Base-by-base conservation (phyloP, 2,113 vertebrate genomes). In the Eretmochelys imbricata region DNA sequence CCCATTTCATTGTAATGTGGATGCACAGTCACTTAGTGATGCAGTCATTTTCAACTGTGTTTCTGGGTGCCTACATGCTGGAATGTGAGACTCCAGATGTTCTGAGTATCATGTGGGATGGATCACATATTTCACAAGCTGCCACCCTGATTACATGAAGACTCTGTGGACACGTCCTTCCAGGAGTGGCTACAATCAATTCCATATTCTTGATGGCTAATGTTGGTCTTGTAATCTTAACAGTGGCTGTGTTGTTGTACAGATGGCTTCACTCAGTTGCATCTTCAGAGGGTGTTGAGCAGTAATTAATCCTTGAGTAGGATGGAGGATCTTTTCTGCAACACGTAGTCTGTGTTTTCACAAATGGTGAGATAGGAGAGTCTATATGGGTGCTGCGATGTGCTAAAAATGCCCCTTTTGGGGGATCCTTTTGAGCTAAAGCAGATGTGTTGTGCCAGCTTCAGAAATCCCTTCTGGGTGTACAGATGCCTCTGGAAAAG, bases 151-250 rank as follows among this genome's bases (percentile, higher is more conserved):
- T 91, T 85, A 91, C 94, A 65, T 75, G 50, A 38, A 82, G 92
- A 95, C 96, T 83, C 87, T 94, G 94, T 54, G 87, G 89, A 92
- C 81, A 1, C 92, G 92, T 92, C 83, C 62, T 91, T 92, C 48
- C 72, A 20, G 25, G 62, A 80, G 82, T 72, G 79, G 86, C 24
- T 80, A 55, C 1, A 0, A 46, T 49, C 91, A 55, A 24, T 92
- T n/a, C 83, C 90, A 59, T 54, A 72, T 91, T 88, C 35, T n/a
- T 69, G 62, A n/a, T 17, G 25, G 57, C 57, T 82, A 59, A 72
- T 48, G 75, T 22, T 20, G 93, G 95, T 93, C 90, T 91, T 94
- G 93, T 96, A 95, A 96, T 94, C 54, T 90, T 25, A 54, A 59
- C 84, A 93, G 49, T n/a, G 72, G 50, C 57, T 85, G 80, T 69